Evolutionary conservation across 2,888 invertebrate genomes (phyloP), one percentile per base, ranked within the genome.

Genomic region (Chromoteleia sp.): DNA sequence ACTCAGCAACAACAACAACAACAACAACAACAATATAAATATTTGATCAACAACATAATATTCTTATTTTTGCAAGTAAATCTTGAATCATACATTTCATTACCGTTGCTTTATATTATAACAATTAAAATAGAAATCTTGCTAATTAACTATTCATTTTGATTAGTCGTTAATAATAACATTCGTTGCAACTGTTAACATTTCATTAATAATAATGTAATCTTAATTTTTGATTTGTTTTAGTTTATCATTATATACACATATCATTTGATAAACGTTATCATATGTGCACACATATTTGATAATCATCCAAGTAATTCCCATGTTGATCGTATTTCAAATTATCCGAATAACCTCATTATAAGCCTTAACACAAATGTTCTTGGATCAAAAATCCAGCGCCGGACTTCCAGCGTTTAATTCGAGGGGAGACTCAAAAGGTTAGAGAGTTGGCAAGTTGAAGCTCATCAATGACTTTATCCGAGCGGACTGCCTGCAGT

Each of bases 401-500:
- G 52, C 52, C 52, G 39, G 39, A 65, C 65, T 65, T 65, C 30
- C 48, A 25, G 45, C 14, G 25, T 15, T 41, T 67, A 25, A 67
- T 67, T 52, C 52, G 59, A 70, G 70, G 70, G 70, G 58, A 39
- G 19, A 30, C 1, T 43, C 7, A 10, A 48, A 43, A 45, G 29
- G 58, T 43, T 33, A 29, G 50, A 14, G 19, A 29, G 33, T 25
- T 36, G 25, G 48, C 52, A 52, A 39, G 71, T 43, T 39, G 36
- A 52, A 52, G 36, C 48, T 56, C 74, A 48, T 56, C 74, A 54
- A 65, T 74, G 74, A 63, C 65, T 74, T 74, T 33, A 74, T 74
- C 65, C 74, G 14, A 48, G 48, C 48, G 29, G 30, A 65, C 65
- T 65, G 74, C 36, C 43, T 25, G 45, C 56, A 45, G 63, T 74